Evolutionary conservation across 2,113 vertebrate genomes (phyloP).

Genomic region (Macquaria ambigua): DNA sequence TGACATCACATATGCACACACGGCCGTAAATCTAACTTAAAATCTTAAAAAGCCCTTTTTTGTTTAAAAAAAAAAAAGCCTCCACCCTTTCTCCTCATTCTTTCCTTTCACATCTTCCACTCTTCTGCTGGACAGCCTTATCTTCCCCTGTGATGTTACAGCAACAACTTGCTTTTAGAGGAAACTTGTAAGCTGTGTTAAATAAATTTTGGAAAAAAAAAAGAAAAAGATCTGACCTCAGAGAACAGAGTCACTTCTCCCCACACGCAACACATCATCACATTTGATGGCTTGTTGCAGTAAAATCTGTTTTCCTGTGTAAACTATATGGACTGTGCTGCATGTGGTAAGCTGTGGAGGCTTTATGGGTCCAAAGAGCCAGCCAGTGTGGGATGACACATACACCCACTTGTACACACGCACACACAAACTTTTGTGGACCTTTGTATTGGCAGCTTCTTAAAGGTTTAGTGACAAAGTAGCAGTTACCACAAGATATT

Average conservation of each 20-base stretch:
- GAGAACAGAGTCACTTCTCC: slow-evolving; percentile 62
- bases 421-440: slow-evolving; percentile 52
- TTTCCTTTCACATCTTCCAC: slow-evolving; percentile 72
- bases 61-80: slow-evolving; percentile 51
- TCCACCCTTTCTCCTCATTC: slow-evolving; percentile 75
- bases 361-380: slow-evolving; percentile 57
- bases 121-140: slow-evolving; percentile 65
- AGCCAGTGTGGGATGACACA: slow-evolving; percentile 49
- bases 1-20: slow-evolving; percentile 80
- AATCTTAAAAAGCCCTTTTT: slow-evolving; percentile 72
- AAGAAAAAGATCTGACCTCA: slow-evolving; percentile 52
- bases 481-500: slow-evolving; percentile 72
- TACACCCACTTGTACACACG: slow-evolving; percentile 4
- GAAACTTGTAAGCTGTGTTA: slow-evolving; percentile 58
- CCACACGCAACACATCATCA: slow-evolving; percentile 74
- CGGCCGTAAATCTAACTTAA: slow-evolving; percentile 77
- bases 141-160: slow-evolving; percentile 72
- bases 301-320: slow-evolving; percentile 67
- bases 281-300: slow-evolving; percentile 62
- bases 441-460: slow-evolving; percentile 66
- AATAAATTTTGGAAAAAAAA: slow-evolving; percentile 46
- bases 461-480: slow-evolving; percentile 77
- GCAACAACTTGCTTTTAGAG: slow-evolving; percentile 41
- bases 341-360: slow-evolving; percentile 61
- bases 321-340: slow-evolving; percentile 61